These are phyloP conservation scores for Pristionchus japonicus DNA, from an alignment of 2,888 invertebrate genomes.

Conservation along the genomic window DNA sequence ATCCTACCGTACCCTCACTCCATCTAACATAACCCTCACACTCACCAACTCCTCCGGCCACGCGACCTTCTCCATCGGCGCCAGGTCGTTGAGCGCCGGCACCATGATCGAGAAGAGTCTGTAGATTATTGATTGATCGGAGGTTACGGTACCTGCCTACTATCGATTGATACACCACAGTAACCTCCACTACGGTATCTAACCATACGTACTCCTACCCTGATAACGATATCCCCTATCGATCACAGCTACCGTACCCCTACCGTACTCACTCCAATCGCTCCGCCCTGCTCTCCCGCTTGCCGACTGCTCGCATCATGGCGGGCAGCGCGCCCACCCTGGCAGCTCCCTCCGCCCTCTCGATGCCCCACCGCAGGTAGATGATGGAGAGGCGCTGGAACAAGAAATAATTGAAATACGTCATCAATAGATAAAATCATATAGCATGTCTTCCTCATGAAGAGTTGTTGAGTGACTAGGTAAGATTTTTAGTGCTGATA, in stretches of 20 bases:
- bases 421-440: too few species aligned
- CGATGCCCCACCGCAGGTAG: conserved; percentile 55
- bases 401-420: too few species aligned
- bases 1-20: not conserved
- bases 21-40: not conserved
- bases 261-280: conserved; percentile 12
- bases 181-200: too few species aligned
- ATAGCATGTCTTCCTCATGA: too few species aligned
- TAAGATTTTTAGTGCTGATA: too few species aligned
- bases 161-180: too few species aligned
- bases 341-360: conserved; percentile 43
- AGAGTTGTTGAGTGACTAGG: too few species aligned
- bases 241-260: not conserved
- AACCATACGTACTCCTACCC: too few species aligned
- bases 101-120: conserved; percentile 53
- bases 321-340: not conserved
- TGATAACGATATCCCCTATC: too few species aligned
- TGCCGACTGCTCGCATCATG: not conserved
- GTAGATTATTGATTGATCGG: conserved; percentile 20
- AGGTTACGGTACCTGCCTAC: not conserved
- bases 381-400: conserved; percentile 58
- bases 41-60: conserved; percentile 52
- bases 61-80: conserved; percentile 50
- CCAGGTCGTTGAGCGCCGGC: conserved; percentile 52
- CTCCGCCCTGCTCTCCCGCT: not conserved